A percentile compares a stretch with the other conserved stretches of the same genome.
These are phyloP conservation scores for Varecia variegata DNA, from an alignment of 2,797 vertebrate species.

Conservation along the genomic window DNA sequence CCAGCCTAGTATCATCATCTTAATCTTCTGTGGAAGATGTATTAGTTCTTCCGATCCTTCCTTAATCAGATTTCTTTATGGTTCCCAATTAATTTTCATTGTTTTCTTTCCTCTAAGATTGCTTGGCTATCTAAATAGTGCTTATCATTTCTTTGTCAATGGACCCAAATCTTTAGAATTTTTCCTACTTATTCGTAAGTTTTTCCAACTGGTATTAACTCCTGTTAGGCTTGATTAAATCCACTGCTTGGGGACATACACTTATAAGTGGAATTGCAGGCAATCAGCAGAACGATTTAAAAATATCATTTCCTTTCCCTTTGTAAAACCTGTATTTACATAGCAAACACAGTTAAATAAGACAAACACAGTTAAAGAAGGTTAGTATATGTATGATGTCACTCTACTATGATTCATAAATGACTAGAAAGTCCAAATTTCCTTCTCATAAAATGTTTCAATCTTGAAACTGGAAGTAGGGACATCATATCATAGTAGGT, in stretches of 20 bases:
- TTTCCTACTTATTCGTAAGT: neutral
- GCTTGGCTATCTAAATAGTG: neutral
- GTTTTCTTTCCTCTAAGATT: neutral
- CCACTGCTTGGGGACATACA: neutral
- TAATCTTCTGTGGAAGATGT: neutral
- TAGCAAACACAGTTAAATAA: neutral
- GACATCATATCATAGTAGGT: neutral
- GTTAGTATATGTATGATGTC: neutral
- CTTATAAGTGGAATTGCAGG: neutral
- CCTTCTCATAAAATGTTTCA: neutral
- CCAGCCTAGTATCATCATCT: neutral
- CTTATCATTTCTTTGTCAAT: neutral
- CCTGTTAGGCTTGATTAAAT: neutral
- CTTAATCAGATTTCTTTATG: neutral
- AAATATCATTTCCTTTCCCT: neutral
- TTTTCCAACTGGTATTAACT: neutral
- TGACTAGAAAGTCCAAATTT: neutral
- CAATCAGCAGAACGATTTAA: neutral
- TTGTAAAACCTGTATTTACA: neutral
- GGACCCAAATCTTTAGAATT: neutral
- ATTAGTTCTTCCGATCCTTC: neutral
- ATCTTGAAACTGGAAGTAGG: neutral
- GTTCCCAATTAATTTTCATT: conserved; percentile 1
- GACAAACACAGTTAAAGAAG: neutral
- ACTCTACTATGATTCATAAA: neutral